Evolutionary conservation across 2,888 invertebrate species (phyloP).

Genomic region (Eupithecia centaureata): DNA sequence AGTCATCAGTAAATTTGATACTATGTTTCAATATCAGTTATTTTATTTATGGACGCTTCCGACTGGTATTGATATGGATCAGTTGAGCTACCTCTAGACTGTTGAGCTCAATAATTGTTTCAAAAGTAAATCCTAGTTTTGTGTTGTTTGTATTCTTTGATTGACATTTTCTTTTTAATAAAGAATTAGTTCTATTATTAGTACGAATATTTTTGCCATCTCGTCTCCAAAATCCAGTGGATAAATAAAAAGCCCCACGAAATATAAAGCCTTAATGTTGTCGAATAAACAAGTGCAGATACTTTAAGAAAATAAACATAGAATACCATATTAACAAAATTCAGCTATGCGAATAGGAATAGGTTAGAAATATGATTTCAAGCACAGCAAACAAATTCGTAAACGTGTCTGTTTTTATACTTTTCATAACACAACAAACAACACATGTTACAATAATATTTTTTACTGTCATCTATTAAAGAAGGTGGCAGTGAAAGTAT

Average conservation of each 20-base stretch:
- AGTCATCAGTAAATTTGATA: neutral
- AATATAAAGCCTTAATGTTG: neutral
- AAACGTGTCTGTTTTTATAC: neutral
- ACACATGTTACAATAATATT: neutral
- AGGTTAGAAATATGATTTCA: too few relatives aligned
- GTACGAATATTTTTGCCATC: too few relatives aligned
- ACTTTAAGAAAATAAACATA: neutral
- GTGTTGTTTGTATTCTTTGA: too few relatives aligned
- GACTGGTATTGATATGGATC: too few relatives aligned
- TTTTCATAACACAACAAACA: neutral
- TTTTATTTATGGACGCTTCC: too few relatives aligned
- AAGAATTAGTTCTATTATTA: too few relatives aligned
- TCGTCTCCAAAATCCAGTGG: too few relatives aligned
- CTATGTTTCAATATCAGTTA: neutral
- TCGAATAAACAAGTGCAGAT: neutral
- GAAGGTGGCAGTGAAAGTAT: constrained; percentile 30
- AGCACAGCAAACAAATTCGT: neutral
- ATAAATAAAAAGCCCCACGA: neutral
- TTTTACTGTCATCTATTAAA: constrained; percentile 19
- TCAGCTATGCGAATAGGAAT: too few relatives aligned
- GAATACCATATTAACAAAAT: neutral
- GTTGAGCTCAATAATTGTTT: too few relatives aligned
- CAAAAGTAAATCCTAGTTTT: too few relatives aligned
- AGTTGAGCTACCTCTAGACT: too few relatives aligned
- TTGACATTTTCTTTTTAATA: too few relatives aligned